These are phyloP conservation scores for Gila robusta DNA, from an alignment of 2,797 vertebrate genomes.

Conservation along the genomic window DNA sequence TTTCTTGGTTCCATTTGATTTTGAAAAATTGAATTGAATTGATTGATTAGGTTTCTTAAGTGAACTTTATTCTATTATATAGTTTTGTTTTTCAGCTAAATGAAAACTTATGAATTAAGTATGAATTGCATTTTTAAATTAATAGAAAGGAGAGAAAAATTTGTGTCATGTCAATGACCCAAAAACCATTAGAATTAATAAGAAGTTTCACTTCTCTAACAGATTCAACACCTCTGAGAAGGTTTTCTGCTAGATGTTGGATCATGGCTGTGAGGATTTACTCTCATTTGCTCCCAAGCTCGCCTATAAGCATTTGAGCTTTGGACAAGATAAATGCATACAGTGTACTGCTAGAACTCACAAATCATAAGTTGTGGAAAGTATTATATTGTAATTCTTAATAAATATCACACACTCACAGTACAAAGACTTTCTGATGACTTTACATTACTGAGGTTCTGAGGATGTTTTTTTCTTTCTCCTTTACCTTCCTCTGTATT, in stretches of 20 bases:
- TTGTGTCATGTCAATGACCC: background rate
- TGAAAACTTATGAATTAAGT: background rate
- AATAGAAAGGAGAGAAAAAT: background rate
- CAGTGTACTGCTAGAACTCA: background rate
- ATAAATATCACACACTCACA: background rate
- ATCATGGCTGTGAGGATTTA: background rate
- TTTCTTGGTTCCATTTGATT: background rate
- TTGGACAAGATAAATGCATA: background rate
- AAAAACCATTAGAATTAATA: background rate
- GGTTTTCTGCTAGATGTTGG: background rate
- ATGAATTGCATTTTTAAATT: constrained; percentile 1
- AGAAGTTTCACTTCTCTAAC: background rate
- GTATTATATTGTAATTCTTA: background rate
- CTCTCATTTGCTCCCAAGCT: background rate
- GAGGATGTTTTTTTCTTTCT: constrained; percentile 17
- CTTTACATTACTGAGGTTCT: constrained; percentile 33
- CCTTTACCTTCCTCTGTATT: constrained; percentile 8
- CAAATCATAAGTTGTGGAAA: background rate
- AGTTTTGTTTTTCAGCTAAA: no score
- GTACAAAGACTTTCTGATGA: constrained; percentile 39
- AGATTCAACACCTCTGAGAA: background rate
- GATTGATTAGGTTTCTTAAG: no score
- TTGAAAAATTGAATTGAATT: no score
- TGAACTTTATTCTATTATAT: no score
- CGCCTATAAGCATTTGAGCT: background rate